Evolutionary conservation across 1,140 invertebrate species (phyloP).

Genomic region (Brachionus koreanus): DNA sequence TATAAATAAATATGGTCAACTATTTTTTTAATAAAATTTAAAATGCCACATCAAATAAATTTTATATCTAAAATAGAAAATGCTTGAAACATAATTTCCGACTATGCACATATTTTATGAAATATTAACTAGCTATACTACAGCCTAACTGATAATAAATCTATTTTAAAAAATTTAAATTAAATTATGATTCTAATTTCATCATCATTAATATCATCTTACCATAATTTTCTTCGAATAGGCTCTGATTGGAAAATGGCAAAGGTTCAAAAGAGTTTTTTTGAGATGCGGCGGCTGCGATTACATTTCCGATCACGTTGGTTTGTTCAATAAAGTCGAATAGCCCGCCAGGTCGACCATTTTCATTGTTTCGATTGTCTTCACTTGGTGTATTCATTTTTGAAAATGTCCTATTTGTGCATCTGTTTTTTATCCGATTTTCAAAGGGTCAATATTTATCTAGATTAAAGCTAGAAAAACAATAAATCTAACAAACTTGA

Average conservation of each 20-base stretch:
- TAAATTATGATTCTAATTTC: background rate
- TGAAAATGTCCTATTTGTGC: background rate
- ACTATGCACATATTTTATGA: no score
- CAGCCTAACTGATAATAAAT: background rate
- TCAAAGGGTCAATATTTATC: background rate
- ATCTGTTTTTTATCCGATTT: background rate
- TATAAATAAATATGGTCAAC: no score
- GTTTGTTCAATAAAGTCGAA: constrained; percentile 34
- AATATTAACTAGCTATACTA: background rate
- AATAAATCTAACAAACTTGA: background rate
- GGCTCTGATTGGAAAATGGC: constrained; percentile 26
- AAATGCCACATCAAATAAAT: no score
- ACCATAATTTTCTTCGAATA: constrained; percentile 43
- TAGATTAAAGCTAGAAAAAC: background rate
- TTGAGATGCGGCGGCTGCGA: constrained; percentile 24
- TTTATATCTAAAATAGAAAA: no score
- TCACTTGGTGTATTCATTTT: background rate
- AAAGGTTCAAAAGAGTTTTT: constrained; percentile 41
- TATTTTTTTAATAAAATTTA: no score
- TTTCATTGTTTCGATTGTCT: background rate
- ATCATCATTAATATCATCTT: background rate
- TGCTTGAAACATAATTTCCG: no score
- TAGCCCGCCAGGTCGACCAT: background rate
- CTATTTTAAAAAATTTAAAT: background rate
- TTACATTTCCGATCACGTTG: constrained; percentile 35